Evolutionary conservation across 2,888 invertebrate species (phyloP), one percentile per base, ranked within the genome.

Genomic region (Sinodicranocentrus sp.): DNA sequence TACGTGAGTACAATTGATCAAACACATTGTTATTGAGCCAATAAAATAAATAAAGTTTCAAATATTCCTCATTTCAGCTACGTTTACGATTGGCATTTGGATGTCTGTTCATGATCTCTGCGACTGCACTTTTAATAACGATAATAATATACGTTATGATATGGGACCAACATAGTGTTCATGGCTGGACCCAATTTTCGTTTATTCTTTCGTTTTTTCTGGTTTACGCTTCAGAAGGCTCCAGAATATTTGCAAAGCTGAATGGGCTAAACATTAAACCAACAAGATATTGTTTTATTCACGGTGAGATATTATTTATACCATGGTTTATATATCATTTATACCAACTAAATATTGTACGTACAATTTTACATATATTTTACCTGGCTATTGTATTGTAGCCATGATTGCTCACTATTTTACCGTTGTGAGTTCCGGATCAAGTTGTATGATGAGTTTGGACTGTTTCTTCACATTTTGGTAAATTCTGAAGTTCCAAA

Each of bases 381-480:
- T n/a, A n/a, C n/a, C n/a, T n/a, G n/a, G n/a, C n/a, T n/a, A n/a
- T n/a, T n/a, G n/a, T n/a, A n/a, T n/a, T n/a, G n/a, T n/a, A 75
- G 75, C 75, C 1, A 21, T 75, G 15, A 10, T 43, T n/a, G 63
- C 65, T 21, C 75, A 75, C n/a, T 75, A 65, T n/a, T 75, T 48
- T 17, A 65, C 65, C 17, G 23, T 65, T 2, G 54, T 52, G 5
- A 0, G 48, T 2, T 65, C 65, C 1, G 75, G 75, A 21, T 52
- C 75, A 5, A 65, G 63, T 21, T 65, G 75, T 52, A 23, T 65
- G 26, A 75, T 75, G 75, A 65, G 52, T 17, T n/a, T 75, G 52
- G 75, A 75, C 23, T 75, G 75, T 33, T 75, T 75, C 17, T 17
- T 75, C 5, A 75, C 75, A 65, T 75, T 75, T 52, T 75, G 75